Evolutionary conservation across 2,113 vertebrate genomes (phyloP).

Genomic region (Rhagologus leucostigma): DNA sequence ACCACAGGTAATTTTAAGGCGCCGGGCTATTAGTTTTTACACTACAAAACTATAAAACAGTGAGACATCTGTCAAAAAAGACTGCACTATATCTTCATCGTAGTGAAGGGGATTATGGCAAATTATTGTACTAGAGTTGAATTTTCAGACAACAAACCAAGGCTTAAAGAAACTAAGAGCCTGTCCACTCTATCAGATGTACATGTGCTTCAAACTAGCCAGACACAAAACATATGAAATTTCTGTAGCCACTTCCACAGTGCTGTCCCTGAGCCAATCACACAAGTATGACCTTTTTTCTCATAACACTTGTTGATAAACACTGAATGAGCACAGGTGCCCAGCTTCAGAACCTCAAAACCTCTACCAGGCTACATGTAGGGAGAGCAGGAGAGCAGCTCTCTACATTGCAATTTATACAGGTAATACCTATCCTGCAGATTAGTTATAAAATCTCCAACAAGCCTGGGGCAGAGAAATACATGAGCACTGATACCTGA

Average conservation of each 20-base stretch:
- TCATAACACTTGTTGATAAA: not conserved
- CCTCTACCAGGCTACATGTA: not conserved
- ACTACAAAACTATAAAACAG: not conserved
- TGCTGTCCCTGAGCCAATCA: not conserved
- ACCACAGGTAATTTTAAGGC: not conserved
- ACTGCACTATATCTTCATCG: not conserved
- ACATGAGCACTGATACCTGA: not conserved
- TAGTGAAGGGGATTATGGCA: not conserved
- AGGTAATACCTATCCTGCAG: not conserved
- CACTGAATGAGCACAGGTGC: not conserved
- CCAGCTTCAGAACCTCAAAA: not conserved
- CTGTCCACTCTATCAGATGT: not conserved
- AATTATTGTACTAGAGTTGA: not conserved
- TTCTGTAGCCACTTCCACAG: not conserved
- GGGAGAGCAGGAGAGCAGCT: not conserved
- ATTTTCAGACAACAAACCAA: not conserved
- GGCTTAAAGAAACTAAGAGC: not conserved
- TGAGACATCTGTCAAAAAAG: not conserved
- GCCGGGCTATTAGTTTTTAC: not conserved
- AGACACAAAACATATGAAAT: not conserved
- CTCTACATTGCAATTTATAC: not conserved
- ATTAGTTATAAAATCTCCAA: not conserved
- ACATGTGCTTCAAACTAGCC: not conserved
- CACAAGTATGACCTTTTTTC: not conserved
- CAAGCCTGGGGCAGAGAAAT: not conserved